A percentile compares a stretch with the other conserved stretches of the same genome.
Evolutionary conservation across 1,140 invertebrate genomes (phyloP).

Genomic region (Sarcophaga peregrina): DNA sequence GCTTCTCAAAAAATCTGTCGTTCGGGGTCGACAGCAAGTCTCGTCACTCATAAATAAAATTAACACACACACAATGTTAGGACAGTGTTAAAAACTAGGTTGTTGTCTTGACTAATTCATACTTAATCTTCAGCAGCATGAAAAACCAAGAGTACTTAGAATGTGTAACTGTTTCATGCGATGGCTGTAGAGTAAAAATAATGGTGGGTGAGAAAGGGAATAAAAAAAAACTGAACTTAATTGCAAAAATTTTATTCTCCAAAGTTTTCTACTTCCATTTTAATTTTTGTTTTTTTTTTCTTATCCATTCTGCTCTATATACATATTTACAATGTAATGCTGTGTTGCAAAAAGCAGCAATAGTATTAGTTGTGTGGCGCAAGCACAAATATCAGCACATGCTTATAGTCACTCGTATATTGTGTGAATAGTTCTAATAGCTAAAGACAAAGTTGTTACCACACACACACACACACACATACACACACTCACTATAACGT

Average conservation of each 20-base stretch:
- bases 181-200: too few species aligned
- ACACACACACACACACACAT: slow-evolving; percentile 5
- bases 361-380: background rate
- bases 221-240: slow-evolving; percentile 1
- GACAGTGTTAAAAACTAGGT: too few species aligned
- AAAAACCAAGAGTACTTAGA: too few species aligned
- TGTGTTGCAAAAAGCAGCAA: background rate
- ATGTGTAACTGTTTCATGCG: too few species aligned
- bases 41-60: too few species aligned
- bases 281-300: background rate
- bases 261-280: background rate
- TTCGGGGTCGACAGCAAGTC: too few species aligned
- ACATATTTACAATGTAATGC: slow-evolving; percentile 1
- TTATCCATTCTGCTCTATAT: background rate
- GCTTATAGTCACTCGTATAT: background rate
- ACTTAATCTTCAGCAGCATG: too few species aligned
- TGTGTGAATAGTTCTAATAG: slow-evolving; percentile 9
- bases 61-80: too few species aligned
- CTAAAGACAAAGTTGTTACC: slow-evolving; percentile 15
- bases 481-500: background rate
- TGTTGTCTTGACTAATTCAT: too few species aligned
- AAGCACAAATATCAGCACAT: background rate
- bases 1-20: too few species aligned
- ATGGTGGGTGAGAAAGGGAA: too few species aligned
- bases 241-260: slow-evolving; percentile 18